These are phyloP conservation scores for Rhinatrema bivittatum DNA, from an alignment of 2,797 vertebrate genomes.

Conservation along the genomic window DNA sequence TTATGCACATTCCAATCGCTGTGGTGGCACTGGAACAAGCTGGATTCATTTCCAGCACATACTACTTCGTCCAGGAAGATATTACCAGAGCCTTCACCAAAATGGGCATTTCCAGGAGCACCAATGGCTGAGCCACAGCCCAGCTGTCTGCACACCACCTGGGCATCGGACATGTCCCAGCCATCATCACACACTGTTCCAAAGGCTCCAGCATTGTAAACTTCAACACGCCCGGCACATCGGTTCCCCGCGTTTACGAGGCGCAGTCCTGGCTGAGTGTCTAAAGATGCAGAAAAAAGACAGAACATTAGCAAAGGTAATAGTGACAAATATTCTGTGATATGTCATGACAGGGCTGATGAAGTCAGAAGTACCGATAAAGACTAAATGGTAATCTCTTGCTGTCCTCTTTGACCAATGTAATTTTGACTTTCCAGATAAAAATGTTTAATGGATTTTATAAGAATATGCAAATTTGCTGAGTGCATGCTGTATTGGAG, in stretches of 20 bases:
- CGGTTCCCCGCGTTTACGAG: background rate
- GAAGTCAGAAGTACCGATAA: too few relatives aligned
- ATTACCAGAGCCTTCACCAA: background rate
- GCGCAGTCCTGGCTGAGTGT: background rate
- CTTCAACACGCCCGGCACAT: background rate
- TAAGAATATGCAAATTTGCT: too few relatives aligned
- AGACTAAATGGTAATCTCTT: too few relatives aligned
- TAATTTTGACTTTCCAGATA: too few relatives aligned
- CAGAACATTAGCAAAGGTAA: too few relatives aligned
- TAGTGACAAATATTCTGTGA: too few relatives aligned
- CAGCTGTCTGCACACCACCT: background rate
- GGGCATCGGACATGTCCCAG: background rate
- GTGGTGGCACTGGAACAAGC: background rate
- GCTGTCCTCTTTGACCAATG: too few relatives aligned
- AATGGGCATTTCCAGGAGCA: background rate
- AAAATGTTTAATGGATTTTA: too few relatives aligned
- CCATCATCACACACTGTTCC: slow-evolving; percentile 5
- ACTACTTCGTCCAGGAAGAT: background rate
- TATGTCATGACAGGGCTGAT: too few relatives aligned
- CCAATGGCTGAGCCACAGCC: background rate
- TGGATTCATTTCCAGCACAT: background rate
- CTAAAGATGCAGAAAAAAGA: background rate
- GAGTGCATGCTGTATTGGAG: too few relatives aligned
- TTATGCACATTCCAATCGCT: background rate
- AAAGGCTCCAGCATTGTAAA: background rate